Base-by-base conservation (phyloP, 2,888 invertebrate species). In the Escarpia spicata region DNA sequence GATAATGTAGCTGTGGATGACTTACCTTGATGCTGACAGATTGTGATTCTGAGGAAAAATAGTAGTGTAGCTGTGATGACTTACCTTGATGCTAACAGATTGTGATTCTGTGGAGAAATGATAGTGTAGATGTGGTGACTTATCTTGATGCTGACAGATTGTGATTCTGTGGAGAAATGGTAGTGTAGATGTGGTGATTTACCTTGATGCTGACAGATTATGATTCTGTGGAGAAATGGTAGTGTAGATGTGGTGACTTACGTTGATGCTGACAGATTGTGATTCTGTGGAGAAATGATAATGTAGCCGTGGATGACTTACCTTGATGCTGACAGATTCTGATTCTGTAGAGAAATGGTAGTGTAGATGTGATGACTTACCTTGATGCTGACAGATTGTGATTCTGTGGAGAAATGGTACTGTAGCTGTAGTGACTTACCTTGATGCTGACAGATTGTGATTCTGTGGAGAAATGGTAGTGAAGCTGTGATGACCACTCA, bases 401-500 rank as follows among this genome's bases (percentile, higher is more conserved):
- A n/a, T 26, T 75, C 75, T 15, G 75, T 19, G 19, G 75, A 75
- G 75, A 75, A 75, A 6, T 75, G 75, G 75, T 75, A 75, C 26
- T 75, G 75, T 75, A 75, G 75, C 26, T 75, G 75, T 52, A 12
- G 12, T 75, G 26, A 75, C 94, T 93, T 92, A 96, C 96, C 94
- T 95, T 94, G 90, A 96, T 93, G 75, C 94, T 93, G 31, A 95
- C 95, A 92, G 93, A 58, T n/a, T 90, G 44, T 19, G 90, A 90
- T 58, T 94, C 94, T 15, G 92, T 92, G 52, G 92, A 60, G 52
- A 93, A 93, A 37, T n/a, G 92, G 92, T 94, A 94, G 90, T 91
- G 92, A 15, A 94, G 93, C 94, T 96, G 96, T 43, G 95, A 94
- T 89, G 94, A 94, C 96, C 96, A 96, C 43, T 95, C 95, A 90